A percentile compares a stretch with the other conserved stretches of the same genome.
Conservation (phyloP, 2,888 invertebrate genomes). For the Cloeon dipterum region DNA sequence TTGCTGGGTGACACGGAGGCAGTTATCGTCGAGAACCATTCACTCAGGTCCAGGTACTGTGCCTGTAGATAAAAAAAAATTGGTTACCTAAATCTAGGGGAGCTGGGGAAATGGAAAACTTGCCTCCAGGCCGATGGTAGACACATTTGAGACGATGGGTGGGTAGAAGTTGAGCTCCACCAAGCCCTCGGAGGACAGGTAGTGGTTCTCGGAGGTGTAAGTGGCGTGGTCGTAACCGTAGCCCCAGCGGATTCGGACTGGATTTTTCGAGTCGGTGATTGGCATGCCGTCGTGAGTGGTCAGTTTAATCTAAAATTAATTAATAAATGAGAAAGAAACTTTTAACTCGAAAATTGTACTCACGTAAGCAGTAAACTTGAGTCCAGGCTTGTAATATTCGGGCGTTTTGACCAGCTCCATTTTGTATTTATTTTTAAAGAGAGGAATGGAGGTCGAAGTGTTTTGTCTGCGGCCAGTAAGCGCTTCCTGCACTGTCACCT, state of each 20-base stretch:
- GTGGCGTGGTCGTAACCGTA: constrained; percentile 31
- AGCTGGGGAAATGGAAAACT: too few species aligned
- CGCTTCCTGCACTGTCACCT: constrained; percentile 76
- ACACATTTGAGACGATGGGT: constrained; percentile 29
- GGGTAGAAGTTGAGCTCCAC: constrained; percentile 35
- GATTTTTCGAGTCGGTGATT: constrained; percentile 29
- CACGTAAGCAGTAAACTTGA: constrained; percentile 64
- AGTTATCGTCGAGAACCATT: constrained; percentile 48
- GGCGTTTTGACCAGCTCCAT: constrained; percentile 58
- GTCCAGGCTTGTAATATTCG: constrained; percentile 69
- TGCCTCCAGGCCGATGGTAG: constrained; percentile 50
- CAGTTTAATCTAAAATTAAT: constrained; percentile 32
- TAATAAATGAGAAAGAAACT: neutral
- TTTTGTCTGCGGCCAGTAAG: constrained; percentile 69
- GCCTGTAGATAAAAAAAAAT: constrained; percentile 26
- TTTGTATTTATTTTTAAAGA: constrained; percentile 56
- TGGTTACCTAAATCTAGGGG: neutral
- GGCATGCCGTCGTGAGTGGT: constrained; percentile 45
- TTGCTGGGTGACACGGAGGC: constrained; percentile 39
- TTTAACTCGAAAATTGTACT: constrained; percentile 13
- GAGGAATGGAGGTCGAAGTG: constrained; percentile 40
- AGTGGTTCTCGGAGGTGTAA: constrained; percentile 24
- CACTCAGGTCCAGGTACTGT: constrained; percentile 55
- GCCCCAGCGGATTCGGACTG: constrained; percentile 33
- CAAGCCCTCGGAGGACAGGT: constrained; percentile 37